Percentiles rank a stretch among this genome's conserved stretches.
These are phyloP conservation scores for Hydrochoerus hydrochaeris DNA, from an alignment of 2,113 vertebrate genomes.

Conservation along the genomic window DNA sequence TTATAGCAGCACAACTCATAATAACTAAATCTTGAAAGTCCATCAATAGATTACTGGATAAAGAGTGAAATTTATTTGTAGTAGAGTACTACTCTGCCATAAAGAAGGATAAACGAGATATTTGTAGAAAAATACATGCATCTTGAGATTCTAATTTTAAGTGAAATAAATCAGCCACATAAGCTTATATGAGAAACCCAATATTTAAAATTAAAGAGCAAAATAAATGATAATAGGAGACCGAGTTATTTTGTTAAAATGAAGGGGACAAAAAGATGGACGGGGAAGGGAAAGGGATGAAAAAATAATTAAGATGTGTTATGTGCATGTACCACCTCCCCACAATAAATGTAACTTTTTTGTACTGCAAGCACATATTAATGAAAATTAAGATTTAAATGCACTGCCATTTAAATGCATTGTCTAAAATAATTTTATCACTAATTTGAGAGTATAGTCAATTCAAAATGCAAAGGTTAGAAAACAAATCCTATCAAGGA, in stretches of 20 bases:
- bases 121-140: background rate
- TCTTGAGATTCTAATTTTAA: background rate
- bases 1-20: background rate
- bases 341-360: background rate
- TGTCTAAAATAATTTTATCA: slow-evolving; percentile 35
- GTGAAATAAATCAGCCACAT: background rate
- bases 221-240: background rate
- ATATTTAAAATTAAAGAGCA: background rate
- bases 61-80: background rate
- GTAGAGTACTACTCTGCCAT: background rate
- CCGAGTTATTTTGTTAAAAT: background rate
- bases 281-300: background rate
- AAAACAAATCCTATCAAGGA: background rate
- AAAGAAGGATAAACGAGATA: background rate
- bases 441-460: background rate
- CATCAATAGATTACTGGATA: background rate
- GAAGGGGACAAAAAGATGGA: background rate
- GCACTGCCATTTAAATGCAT: background rate
- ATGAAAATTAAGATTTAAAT: background rate
- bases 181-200: background rate
- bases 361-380: background rate
- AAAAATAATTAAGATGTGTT: background rate
- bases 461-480: background rate
- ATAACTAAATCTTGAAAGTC: background rate
- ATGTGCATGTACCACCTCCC: background rate